phyloP scores from a whole-genome alignment of 2,888 invertebrate species.

The Hipparchia sbordonii region DNA sequence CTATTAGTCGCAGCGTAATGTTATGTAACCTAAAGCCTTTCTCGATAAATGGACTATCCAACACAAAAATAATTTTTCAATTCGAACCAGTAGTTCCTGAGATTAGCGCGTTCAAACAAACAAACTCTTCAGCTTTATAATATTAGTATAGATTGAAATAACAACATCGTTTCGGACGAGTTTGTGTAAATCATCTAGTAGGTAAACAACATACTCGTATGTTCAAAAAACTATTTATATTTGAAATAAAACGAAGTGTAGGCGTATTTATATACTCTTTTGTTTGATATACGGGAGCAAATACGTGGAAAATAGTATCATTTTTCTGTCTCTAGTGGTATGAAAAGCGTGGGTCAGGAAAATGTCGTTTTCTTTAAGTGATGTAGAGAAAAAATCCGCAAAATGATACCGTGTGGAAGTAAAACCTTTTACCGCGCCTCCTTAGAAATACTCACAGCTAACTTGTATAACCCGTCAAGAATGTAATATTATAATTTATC shows the following conservation, averaged over 20 bases:
- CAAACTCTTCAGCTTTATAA: no score
- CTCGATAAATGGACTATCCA: no score
- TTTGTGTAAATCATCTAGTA: no score
- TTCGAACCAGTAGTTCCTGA: no score
- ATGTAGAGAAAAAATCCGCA: not conserved
- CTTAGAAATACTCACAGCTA: not conserved
- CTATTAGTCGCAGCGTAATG: no score
- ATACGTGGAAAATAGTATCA: conserved; percentile 12
- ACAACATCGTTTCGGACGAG: no score
- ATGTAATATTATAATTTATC: not conserved
- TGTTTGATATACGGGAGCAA: not conserved
- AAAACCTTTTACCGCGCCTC: not conserved
- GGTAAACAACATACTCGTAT: no score
- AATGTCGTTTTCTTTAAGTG: conserved; percentile 19
- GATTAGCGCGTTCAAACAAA: no score
- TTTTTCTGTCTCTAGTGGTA: not conserved
- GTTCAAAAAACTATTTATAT: not conserved
- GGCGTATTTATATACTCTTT: not conserved
- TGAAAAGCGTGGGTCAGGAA: conserved; percentile 1
- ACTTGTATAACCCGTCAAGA: not conserved
- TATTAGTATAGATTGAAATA: no score
- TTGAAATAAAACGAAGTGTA: not conserved
- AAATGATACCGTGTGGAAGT: conserved; percentile 1
- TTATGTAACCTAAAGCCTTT: no score
- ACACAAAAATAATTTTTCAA: no score